Evolutionary conservation across 2,888 invertebrate species (phyloP), one percentile per base, ranked within the genome.

Genomic region (Ariolimax columbianus): DNA sequence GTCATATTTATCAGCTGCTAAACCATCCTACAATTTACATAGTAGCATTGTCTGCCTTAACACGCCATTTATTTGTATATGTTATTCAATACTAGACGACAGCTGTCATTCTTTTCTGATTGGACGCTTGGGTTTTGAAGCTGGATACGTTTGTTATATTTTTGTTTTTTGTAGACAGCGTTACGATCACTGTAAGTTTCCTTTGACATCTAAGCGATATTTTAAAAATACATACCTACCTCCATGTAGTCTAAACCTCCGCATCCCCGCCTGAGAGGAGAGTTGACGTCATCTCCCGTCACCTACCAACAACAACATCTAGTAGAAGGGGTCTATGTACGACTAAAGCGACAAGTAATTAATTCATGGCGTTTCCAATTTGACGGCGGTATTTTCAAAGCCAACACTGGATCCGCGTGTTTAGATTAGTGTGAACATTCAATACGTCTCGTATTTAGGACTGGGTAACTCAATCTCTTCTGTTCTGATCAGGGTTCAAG

Each of bases 331-430:
- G 77, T 68, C 36, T 30, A 30, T 17, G 36, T 14, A 72, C 72
- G 19, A 26, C 26, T 40, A 66, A 47, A 73, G 33, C 23, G 82
- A 82, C 82, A 73, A 73, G 72, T 59, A 73, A 82, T 82, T 82
- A 82, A 82, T 82, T 33, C 73, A 38, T 40, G 73, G 73, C 82
- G 73, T 73, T 82, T 82, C 73, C 82, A 82, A 82, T 82, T 82
- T 82, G 59, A 82, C 82, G 73, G 73, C 73, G 82, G 73, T 59
- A 59, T 73, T 59, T 59, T 73, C 59, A 59, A 72, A 82, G 59
- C 59, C 33, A 55, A 73, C 82, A 82, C 59, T 59, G 38, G 82
- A 82, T 82, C 82, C 26, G 73, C 59, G 7, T 73, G 59, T 38
- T 73, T 59, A 82, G 82, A 82, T 82, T 73, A 73, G 82, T 17